phyloP scores from a whole-genome alignment of 1,140 invertebrate species.

The Trichoplusia ni region DNA sequence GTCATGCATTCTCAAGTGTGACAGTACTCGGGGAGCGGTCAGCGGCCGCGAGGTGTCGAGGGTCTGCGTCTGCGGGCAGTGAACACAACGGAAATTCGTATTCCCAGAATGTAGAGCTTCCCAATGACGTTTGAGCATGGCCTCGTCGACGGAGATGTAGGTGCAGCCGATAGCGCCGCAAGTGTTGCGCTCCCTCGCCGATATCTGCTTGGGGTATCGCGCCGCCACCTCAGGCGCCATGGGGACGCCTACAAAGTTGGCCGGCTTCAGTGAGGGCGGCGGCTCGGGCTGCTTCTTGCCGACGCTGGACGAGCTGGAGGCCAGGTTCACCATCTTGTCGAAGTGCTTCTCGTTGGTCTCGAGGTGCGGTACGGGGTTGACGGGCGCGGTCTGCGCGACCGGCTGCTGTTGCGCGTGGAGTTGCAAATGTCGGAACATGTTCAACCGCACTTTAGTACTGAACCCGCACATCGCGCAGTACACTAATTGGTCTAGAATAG shows the following conservation, averaged over 20 bases:
- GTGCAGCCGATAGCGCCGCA: slow-evolving; percentile 87
- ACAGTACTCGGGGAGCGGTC: slow-evolving; percentile 82
- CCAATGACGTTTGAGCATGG: slow-evolving; percentile 87
- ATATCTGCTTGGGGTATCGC: slow-evolving; percentile 84
- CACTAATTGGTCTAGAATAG: slow-evolving; percentile 84
- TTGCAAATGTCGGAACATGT: slow-evolving; percentile 88
- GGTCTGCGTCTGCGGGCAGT: slow-evolving; percentile 82
- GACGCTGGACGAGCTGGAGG: slow-evolving; percentile 85
- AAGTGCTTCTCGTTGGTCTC: slow-evolving; percentile 90
- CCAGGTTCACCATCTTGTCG: slow-evolving; percentile 92
- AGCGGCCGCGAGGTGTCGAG: slow-evolving; percentile 59
- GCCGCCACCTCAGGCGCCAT: slow-evolving; percentile 47
- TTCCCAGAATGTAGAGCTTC: slow-evolving; percentile 86
- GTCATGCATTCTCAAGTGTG: slow-evolving; percentile 90
- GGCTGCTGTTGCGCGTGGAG: slow-evolving; percentile 84
- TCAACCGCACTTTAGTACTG: slow-evolving; percentile 87
- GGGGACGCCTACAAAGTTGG: slow-evolving; percentile 21
- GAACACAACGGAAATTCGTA: slow-evolving; percentile 85
- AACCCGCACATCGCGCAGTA: slow-evolving; percentile 86
- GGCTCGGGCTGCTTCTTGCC: slow-evolving; percentile 62
- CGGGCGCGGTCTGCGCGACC: slow-evolving; percentile 84
- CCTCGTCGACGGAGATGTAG: slow-evolving; percentile 88
- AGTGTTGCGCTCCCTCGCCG: slow-evolving; percentile 85
- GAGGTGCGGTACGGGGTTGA: slow-evolving; percentile 91
- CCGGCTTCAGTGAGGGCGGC: slow-evolving; percentile 29